Percentiles rank a stretch among this genome's conserved stretches.
These are phyloP conservation scores for Dryobotodes eremita DNA, from an alignment of 2,888 invertebrate species.

Conservation along the genomic window DNA sequence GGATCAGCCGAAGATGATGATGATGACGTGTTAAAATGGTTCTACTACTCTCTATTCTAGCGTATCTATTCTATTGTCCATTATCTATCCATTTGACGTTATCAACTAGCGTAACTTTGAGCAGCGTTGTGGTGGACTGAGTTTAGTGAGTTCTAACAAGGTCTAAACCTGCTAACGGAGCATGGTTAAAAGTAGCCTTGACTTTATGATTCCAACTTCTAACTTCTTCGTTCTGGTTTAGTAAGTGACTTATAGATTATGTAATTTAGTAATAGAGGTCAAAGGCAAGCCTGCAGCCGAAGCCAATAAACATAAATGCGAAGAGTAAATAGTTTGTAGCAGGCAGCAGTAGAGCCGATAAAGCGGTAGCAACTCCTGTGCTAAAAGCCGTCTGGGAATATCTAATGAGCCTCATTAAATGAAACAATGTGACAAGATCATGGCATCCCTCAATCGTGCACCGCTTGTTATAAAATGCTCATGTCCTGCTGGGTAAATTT, in stretches of 20 bases:
- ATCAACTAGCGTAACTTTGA: neutral
- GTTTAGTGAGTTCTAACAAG: neutral
- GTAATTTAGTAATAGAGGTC: neutral
- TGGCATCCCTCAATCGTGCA: neutral
- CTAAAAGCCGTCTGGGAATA: neutral
- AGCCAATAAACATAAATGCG: neutral
- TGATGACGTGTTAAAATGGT: neutral
- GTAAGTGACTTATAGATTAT: neutral
- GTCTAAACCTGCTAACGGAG: no score
- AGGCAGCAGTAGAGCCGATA: neutral
- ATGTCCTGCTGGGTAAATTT: neutral
- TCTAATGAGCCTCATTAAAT: neutral
- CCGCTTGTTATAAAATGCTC: neutral
- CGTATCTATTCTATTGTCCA: neutral
- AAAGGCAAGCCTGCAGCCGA: neutral
- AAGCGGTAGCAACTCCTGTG: no score
- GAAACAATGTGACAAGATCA: conserved; percentile 4
- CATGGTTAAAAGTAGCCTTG: neutral
- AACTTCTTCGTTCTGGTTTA: neutral
- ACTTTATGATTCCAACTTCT: neutral
- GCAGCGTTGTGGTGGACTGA: neutral
- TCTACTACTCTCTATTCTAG: neutral
- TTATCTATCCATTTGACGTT: neutral
- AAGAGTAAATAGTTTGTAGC: neutral
- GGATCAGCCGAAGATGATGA: neutral